These are phyloP conservation scores for Drosophila tsacasi DNA, from an alignment of 1,140 invertebrate species.

Conservation along the genomic window DNA sequence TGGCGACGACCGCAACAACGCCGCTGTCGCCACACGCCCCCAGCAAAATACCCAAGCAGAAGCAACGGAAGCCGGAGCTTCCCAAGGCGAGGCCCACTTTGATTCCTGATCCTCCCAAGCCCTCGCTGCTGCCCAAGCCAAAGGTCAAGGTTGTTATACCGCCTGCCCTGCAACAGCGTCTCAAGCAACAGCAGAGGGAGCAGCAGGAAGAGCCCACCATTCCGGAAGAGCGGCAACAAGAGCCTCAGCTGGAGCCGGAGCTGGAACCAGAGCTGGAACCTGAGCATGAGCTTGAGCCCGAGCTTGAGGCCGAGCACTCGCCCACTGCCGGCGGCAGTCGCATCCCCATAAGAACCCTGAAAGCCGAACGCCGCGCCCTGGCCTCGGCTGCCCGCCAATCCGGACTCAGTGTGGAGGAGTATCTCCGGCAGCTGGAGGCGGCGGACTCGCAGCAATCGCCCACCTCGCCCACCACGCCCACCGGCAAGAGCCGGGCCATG, in stretches of 20 bases:
- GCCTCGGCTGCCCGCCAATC: conserved; percentile 70
- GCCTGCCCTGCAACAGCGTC: conserved; percentile 76
- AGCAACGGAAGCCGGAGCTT: conserved; percentile 21
- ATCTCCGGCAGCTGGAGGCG: conserved; percentile 51
- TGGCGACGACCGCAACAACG: conserved; percentile 46
- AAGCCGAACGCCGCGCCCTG: conserved; percentile 78
- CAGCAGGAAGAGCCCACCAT: conserved; percentile 60
- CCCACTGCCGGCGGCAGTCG: conserved; percentile 67
- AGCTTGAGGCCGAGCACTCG: conserved; percentile 10
- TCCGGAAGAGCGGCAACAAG: conserved; percentile 42
- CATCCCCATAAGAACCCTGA: conserved; percentile 82
- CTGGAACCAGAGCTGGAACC: background rate
- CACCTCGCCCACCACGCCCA: conserved; percentile 44
- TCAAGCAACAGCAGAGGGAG: conserved; percentile 58
- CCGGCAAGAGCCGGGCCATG: conserved; percentile 91
- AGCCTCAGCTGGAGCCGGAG: background rate
- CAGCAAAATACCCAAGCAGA: conserved; percentile 73
- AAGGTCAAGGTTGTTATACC: conserved; percentile 84
- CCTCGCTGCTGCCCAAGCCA: conserved; percentile 82
- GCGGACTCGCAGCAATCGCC: conserved; percentile 22
- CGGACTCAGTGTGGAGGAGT: conserved; percentile 61
- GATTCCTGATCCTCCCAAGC: conserved; percentile 66
- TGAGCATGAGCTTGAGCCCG: background rate
- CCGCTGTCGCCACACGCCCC: conserved; percentile 53
- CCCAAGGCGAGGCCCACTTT: conserved; percentile 7